Conservation (phyloP, 2,888 invertebrate genomes). For the Philaethria dido region DNA sequence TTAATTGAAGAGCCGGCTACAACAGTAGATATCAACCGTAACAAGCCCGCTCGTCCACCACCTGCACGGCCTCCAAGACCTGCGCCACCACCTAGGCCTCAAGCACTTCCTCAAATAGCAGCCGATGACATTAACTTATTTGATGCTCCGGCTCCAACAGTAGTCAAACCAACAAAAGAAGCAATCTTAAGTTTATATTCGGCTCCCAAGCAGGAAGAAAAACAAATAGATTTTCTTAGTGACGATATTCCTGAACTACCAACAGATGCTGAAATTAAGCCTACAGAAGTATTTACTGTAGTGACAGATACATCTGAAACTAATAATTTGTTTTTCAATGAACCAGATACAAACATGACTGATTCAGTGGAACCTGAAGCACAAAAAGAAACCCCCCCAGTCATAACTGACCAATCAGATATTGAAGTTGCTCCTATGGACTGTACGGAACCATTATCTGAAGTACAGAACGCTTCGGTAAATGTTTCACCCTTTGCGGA, state of each 20-base stretch:
- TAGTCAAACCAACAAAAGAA: constrained; percentile 81
- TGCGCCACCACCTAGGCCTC: constrained; percentile 75
- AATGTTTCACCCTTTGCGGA: constrained; percentile 67
- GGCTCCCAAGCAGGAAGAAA: constrained; percentile 69
- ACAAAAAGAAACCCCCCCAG: constrained; percentile 26
- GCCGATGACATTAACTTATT: constrained; percentile 82
- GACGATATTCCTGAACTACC: constrained; percentile 76
- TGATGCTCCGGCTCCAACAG: constrained; percentile 81
- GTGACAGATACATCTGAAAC: constrained; percentile 46
- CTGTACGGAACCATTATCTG: constrained; percentile 62
- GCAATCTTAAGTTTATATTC: constrained; percentile 85
- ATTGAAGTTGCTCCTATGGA: constrained; percentile 62
- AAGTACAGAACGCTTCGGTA: constrained; percentile 48
- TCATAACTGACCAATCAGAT: neutral
- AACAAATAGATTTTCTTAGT: constrained; percentile 83
- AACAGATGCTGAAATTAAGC: constrained; percentile 47
- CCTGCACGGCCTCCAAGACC: constrained; percentile 71
- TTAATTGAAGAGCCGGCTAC: constrained; percentile 54
- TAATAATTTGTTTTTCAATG: constrained; percentile 44
- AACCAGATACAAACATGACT: constrained; percentile 41
- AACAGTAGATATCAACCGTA: constrained; percentile 73
- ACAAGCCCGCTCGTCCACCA: constrained; percentile 63
- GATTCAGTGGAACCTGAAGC: constrained; percentile 41
- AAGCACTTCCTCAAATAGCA: constrained; percentile 60
- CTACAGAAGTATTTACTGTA: constrained; percentile 53